Evolutionary conservation across 2,113 vertebrate genomes (phyloP).

Genomic region (Callopanchax toddi): DNA sequence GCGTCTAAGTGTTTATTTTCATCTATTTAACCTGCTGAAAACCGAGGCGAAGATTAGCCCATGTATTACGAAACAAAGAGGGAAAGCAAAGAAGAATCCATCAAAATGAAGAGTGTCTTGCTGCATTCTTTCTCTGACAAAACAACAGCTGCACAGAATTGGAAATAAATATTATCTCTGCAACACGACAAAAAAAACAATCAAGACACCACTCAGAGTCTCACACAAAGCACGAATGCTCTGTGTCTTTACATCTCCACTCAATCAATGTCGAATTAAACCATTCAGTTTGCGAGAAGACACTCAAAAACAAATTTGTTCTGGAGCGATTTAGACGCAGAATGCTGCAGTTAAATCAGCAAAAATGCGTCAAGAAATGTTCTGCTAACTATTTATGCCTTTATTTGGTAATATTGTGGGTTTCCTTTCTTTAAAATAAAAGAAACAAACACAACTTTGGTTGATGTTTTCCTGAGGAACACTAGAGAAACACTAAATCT

Average conservation of each 20-base stretch:
- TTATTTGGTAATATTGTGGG: background rate
- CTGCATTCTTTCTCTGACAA: constrained; percentile 58
- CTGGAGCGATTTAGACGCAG: constrained; percentile 12
- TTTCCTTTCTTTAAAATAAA: constrained; percentile 25
- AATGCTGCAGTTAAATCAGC: constrained; percentile 27
- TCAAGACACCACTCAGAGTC: constrained; percentile 45
- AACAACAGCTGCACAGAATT: constrained; percentile 73
- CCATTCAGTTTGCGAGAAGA: constrained; percentile 26
- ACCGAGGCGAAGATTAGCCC: constrained; percentile 39
- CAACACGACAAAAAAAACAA: constrained; percentile 62
- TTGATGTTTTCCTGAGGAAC: constrained; percentile 18
- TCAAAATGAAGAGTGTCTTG: constrained; percentile 63
- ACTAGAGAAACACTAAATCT: constrained; percentile 30
- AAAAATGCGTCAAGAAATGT: constrained; percentile 46
- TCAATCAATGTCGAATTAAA: constrained; percentile 48
- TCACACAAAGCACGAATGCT: constrained; percentile 34
- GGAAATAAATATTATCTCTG: constrained; percentile 76
- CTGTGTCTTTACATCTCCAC: constrained; percentile 29
- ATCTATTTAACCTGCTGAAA: constrained; percentile 19
- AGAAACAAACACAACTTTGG: constrained; percentile 19
- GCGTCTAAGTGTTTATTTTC: constrained; percentile 39
- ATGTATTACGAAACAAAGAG: constrained; percentile 34
- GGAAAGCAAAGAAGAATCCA: constrained; percentile 24
- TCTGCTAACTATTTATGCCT: constrained; percentile 36
- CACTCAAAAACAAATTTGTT: constrained; percentile 35